phyloP scores from a whole-genome alignment of 2,113 vertebrate genomes.

The Perca flavescens region DNA sequence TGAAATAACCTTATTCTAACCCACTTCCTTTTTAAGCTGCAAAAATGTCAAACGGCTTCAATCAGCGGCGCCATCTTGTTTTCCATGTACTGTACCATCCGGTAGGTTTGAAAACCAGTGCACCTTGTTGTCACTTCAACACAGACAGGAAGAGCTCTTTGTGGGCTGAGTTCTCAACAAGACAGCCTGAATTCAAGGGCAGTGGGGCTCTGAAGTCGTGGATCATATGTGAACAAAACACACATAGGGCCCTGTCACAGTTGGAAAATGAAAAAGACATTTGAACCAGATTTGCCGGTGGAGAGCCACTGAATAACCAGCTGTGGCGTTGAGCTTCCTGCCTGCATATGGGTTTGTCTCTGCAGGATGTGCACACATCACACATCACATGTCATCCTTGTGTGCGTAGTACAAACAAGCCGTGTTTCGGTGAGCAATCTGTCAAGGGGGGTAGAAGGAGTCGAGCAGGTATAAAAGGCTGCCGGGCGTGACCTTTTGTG shows the following conservation, averaged over 20 bases:
- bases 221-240: not conserved
- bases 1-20: not conserved
- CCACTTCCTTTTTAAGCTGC: not conserved
- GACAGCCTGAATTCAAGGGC: not conserved
- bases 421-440: not conserved
- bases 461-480: not conserved
- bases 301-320: not conserved
- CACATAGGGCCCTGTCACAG: not conserved
- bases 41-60: not conserved
- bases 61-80: not conserved
- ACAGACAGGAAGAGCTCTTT: not conserved
- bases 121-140: not conserved
- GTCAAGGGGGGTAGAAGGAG: not conserved
- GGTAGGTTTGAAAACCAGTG: not conserved
- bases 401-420: not conserved
- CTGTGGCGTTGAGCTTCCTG: not conserved
- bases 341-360: not conserved
- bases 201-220: not conserved
- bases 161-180: not conserved
- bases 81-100: too few species aligned
- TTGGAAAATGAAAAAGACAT: not conserved
- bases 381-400: not conserved
- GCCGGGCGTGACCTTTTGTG: conserved; percentile 13
- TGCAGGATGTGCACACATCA: conserved; percentile 6
- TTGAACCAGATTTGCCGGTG: not conserved